A percentile compares a stretch with the other conserved stretches of the same genome.
These are phyloP conservation scores for Meghimatium bilineatum DNA, from an alignment of 2,888 invertebrate genomes.

Conservation along the genomic window DNA sequence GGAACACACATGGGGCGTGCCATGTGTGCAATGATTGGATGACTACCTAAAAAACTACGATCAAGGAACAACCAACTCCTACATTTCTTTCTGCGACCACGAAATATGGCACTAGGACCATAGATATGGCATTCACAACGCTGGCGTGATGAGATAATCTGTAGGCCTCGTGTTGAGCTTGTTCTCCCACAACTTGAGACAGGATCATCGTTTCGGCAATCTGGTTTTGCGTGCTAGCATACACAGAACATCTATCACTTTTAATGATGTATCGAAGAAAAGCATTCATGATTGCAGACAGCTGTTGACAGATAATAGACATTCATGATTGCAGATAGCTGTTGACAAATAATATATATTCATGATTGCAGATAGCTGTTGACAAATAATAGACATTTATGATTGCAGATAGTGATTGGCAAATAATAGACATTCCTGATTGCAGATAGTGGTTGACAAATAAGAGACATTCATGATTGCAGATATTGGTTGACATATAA, in stretches of 20 bases:
- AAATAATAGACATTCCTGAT: too few species aligned
- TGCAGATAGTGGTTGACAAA: too few species aligned
- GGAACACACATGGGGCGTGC: too few species aligned
- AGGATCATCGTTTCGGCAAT: neutral
- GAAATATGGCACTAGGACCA: slow-evolving; percentile 1
- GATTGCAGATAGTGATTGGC: neutral
- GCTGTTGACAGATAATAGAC: neutral
- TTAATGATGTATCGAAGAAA: neutral
- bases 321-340: slow-evolving; percentile 21
- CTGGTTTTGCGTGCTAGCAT: neutral
- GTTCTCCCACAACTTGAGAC: neutral
- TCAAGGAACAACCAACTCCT: too few species aligned
- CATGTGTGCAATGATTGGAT: too few species aligned
- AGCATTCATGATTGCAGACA: slow-evolving; percentile 14
- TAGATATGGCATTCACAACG: neutral
- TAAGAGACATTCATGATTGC: too few species aligned
- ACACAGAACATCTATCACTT: neutral
- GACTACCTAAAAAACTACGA: too few species aligned
- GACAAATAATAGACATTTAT: neutral
- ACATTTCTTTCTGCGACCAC: slow-evolving; percentile 19
- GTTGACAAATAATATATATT: neutral
- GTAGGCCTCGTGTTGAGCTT: neutral
- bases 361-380: slow-evolving; percentile 20
- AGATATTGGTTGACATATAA: too few species aligned
- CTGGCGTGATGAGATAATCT: slow-evolving; percentile 1